Evolutionary conservation across 2,888 invertebrate genomes (phyloP).

Genomic region (Philonicus albiceps): DNA sequence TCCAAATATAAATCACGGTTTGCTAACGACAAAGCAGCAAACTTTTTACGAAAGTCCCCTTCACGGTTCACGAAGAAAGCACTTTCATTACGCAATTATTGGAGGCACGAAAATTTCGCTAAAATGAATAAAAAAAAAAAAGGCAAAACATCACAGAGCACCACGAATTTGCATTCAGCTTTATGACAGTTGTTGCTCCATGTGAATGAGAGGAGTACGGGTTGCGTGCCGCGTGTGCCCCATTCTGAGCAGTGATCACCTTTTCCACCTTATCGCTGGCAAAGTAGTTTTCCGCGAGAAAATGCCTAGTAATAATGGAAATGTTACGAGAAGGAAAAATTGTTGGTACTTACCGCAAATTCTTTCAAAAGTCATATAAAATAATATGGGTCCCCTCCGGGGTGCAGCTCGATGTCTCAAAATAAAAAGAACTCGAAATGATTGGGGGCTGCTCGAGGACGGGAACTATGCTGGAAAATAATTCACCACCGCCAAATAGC

Average conservation of each 20-base stretch:
- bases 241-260: neutral
- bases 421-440: conserved; percentile 50
- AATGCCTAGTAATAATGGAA: neutral
- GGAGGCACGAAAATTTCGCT: neutral
- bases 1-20: neutral
- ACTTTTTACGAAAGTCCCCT: neutral
- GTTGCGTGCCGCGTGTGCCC: neutral
- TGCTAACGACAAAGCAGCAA: neutral
- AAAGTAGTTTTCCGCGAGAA: neutral
- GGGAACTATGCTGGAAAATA: neutral
- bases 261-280: neutral
- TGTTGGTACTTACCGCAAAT: conserved; percentile 77
- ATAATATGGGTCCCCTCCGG: conserved; percentile 64
- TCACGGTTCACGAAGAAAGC: neutral
- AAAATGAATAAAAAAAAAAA: neutral
- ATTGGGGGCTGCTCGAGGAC: neutral
- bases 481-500: conserved; percentile 12
- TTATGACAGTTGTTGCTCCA: neutral
- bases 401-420: conserved; percentile 59
- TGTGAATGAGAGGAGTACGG: neutral
- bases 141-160: neutral
- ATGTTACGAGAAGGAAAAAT: neutral
- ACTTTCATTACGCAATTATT: neutral
- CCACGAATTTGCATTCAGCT: neutral
- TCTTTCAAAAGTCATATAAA: conserved; percentile 98